These are phyloP conservation scores for Flabesymbios commensalis DNA, from an alignment of 2,888 invertebrate species.

Conservation along the genomic window DNA sequence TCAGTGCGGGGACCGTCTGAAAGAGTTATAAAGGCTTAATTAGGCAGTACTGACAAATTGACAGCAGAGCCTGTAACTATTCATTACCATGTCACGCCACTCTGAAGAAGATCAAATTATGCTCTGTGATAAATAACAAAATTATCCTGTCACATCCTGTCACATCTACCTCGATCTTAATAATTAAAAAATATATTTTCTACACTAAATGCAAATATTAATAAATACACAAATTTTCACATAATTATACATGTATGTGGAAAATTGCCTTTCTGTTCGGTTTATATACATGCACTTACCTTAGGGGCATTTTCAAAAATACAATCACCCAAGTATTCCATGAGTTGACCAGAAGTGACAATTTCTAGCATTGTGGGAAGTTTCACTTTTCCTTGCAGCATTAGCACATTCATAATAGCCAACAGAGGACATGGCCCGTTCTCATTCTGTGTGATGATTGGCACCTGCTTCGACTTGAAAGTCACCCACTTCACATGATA, in stretches of 20 bases:
- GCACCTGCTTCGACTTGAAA: slow-evolving; percentile 56
- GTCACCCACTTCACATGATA: slow-evolving; percentile 66
- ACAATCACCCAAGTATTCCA: slow-evolving; percentile 64
- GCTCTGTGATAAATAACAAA: too few species aligned
- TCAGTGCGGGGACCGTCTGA: too few species aligned
- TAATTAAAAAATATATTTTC: too few species aligned
- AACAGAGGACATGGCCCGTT: slow-evolving; percentile 69
- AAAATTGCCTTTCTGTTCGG: too few species aligned
- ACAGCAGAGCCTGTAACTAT: not conserved
- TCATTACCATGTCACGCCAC: not conserved
- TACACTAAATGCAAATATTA: too few species aligned
- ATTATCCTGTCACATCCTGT: too few species aligned
- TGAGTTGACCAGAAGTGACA: slow-evolving; percentile 63
- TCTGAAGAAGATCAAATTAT: not conserved
- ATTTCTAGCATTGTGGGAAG: slow-evolving; percentile 61
- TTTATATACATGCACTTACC: too few species aligned
- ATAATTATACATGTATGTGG: too few species aligned
- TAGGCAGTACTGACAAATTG: not conserved
- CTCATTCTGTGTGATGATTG: slow-evolving; percentile 67
- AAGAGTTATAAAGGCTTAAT: too few species aligned
- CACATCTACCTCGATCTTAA: too few species aligned
- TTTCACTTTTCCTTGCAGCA: slow-evolving; percentile 62
- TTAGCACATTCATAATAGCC: slow-evolving; percentile 66
- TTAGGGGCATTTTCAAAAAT: slow-evolving; percentile 63
- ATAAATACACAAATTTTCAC: too few species aligned